Conservation (phyloP, 2,797 vertebrate genomes). For the Zenarchopterus dispar region DNA sequence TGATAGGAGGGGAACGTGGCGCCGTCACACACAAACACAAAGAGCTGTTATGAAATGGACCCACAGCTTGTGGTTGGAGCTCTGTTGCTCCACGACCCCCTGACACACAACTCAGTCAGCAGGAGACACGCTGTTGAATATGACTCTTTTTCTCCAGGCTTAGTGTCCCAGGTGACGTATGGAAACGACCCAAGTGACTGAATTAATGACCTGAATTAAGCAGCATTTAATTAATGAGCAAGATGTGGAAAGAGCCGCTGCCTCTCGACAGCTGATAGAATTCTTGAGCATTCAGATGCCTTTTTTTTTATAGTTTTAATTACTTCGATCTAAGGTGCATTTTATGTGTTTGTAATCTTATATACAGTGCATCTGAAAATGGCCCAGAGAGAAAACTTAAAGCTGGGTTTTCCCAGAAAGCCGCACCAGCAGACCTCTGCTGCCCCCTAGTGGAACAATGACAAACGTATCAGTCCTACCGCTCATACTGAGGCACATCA, state of each 20-base stretch:
- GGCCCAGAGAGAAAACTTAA: neutral
- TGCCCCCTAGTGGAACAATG: conserved; percentile 55
- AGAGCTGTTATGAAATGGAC: conserved; percentile 65
- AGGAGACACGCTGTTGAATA: conserved; percentile 32
- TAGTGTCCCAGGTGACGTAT: neutral
- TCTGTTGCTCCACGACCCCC: conserved; percentile 27
- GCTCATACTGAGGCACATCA: neutral
- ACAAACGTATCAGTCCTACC: rapidly evolving
- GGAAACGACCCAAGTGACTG: neutral
- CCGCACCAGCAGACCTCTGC: conserved; percentile 42
- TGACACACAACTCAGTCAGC: conserved; percentile 34
- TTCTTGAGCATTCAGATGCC: no score
- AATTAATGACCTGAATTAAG: conserved; percentile 4
- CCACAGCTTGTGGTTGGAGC: conserved; percentile 39
- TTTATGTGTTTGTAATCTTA: no score
- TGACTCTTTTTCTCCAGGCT: conserved; percentile 1
- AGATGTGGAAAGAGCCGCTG: neutral
- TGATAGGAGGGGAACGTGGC: conserved; percentile 61
- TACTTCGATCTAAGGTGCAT: no score
- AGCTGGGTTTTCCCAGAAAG: no score
- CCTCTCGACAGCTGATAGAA: neutral
- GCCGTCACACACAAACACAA: conserved; percentile 62
- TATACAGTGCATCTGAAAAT: conserved; percentile 3
- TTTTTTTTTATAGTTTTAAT: no score
- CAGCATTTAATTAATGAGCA: neutral